Evolutionary conservation across 2,888 invertebrate species (phyloP).

Genomic region (Scaptomyza parva): DNA sequence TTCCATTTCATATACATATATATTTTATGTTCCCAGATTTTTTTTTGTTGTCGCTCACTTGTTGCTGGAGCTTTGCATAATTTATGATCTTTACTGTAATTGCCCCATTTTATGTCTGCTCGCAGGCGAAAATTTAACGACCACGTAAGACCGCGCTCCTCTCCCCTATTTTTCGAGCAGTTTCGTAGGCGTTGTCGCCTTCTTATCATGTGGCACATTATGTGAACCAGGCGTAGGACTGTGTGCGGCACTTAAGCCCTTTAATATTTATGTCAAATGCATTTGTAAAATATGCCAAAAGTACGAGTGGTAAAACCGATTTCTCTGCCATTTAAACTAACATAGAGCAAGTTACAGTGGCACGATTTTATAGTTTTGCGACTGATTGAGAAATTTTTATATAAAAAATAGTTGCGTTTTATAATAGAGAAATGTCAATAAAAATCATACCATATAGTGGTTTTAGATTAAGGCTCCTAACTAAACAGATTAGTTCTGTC

Average conservation of each 20-base stretch:
- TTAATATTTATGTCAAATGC: slow-evolving; percentile 81
- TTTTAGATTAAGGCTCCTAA: too few species aligned
- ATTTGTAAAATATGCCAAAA: slow-evolving; percentile 80
- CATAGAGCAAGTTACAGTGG: slow-evolving; percentile 56
- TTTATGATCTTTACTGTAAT: slow-evolving; percentile 74
- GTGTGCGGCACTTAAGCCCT: slow-evolving; percentile 65
- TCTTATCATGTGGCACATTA: slow-evolving; percentile 64
- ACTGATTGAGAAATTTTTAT: too few species aligned
- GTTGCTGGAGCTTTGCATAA: slow-evolving; percentile 71
- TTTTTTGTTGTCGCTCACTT: slow-evolving; percentile 63
- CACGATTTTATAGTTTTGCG: not conserved
- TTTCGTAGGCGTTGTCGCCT: slow-evolving; percentile 35
- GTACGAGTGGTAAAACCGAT: slow-evolving; percentile 75
- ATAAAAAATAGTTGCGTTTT: too few species aligned
- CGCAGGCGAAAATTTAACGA: slow-evolving; percentile 60
- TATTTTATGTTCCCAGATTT: not conserved
- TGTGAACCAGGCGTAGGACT: slow-evolving; percentile 31
- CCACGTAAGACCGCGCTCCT: slow-evolving; percentile 2
- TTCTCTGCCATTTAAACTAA: slow-evolving; percentile 70
- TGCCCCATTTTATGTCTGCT: slow-evolving; percentile 72
- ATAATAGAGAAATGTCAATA: too few species aligned
- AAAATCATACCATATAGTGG: too few species aligned
- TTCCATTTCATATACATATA: slow-evolving; percentile 18
- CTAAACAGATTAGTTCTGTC: too few species aligned
- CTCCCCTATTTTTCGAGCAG: not conserved